Conservation (phyloP, 2,888 invertebrate genomes). For the Epinotia nisella region DNA sequence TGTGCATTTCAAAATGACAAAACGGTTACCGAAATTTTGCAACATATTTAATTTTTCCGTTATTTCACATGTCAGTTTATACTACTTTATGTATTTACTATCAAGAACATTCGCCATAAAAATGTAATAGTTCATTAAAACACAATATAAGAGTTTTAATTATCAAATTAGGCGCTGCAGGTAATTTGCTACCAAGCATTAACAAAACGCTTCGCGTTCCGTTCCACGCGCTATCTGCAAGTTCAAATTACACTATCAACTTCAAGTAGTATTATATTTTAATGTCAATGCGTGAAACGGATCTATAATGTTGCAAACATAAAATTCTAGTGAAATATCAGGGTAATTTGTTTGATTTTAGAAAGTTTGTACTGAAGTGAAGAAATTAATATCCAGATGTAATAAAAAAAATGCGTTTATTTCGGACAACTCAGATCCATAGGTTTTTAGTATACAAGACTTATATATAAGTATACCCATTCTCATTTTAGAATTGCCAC, state of each 20-base stretch:
- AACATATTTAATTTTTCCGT: not conserved
- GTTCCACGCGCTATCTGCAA: not conserved
- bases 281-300: conserved; percentile 3
- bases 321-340: not conserved
- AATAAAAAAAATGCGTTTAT: too few relatives aligned
- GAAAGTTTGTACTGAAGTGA: too few relatives aligned
- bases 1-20: conserved; percentile 27
- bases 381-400: too few relatives aligned
- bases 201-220: conserved; percentile 27
- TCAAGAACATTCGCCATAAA: not conserved
- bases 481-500: too few relatives aligned
- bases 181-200: not conserved
- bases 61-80: not conserved
- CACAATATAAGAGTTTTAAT: not conserved
- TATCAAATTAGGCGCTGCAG: not conserved
- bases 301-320: conserved; percentile 6
- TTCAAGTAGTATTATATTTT: not conserved
- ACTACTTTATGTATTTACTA: not conserved
- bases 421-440: too few relatives aligned
- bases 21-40: conserved; percentile 15
- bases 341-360: not conserved
- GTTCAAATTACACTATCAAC: too few relatives aligned
- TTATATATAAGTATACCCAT: too few relatives aligned
- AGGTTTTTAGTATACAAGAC: too few relatives aligned
- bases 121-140: not conserved